phyloP scores from a whole-genome alignment of 2,888 invertebrate genomes.

The Xanthorhoe designata region DNA sequence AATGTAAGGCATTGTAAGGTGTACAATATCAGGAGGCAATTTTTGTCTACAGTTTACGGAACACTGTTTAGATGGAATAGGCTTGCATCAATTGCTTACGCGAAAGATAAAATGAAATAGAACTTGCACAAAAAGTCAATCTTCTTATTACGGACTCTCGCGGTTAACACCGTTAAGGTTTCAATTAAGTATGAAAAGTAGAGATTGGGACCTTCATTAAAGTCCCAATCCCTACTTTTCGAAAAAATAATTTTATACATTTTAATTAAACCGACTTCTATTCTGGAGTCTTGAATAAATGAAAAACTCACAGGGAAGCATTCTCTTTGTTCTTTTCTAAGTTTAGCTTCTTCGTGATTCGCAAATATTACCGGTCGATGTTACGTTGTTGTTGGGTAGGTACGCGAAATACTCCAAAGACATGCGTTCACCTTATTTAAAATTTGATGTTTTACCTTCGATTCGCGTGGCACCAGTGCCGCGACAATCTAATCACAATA shows the following conservation, averaged over 20 bases:
- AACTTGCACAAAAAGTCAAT: conserved; percentile 3
- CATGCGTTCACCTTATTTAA: conserved; percentile 64
- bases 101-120: conserved; percentile 17
- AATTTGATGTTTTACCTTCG: conserved; percentile 68
- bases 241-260: conserved; percentile 2
- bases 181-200: conserved; percentile 9
- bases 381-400: conserved; percentile 42
- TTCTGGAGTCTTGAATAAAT: conserved; percentile 4
- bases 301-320: neutral
- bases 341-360: conserved; percentile 39
- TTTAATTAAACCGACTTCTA: conserved; percentile 7
- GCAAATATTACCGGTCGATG: conserved; percentile 46
- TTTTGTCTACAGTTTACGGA: too few species aligned
- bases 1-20: too few species aligned
- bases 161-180: conserved; percentile 2
- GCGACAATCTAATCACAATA: conserved; percentile 77
- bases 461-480: conserved; percentile 63
- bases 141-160: neutral
- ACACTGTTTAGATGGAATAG: too few species aligned
- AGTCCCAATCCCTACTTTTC: conserved; percentile 1
- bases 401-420: conserved; percentile 51
- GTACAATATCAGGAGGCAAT: too few species aligned
- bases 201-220: too few species aligned
- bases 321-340: conserved; percentile 25
- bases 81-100: neutral